Percentiles rank a stretch among this genome's conserved stretches.
phyloP scores from a whole-genome alignment of 2,888 invertebrate genomes.

The Pomacea canaliculata region DNA sequence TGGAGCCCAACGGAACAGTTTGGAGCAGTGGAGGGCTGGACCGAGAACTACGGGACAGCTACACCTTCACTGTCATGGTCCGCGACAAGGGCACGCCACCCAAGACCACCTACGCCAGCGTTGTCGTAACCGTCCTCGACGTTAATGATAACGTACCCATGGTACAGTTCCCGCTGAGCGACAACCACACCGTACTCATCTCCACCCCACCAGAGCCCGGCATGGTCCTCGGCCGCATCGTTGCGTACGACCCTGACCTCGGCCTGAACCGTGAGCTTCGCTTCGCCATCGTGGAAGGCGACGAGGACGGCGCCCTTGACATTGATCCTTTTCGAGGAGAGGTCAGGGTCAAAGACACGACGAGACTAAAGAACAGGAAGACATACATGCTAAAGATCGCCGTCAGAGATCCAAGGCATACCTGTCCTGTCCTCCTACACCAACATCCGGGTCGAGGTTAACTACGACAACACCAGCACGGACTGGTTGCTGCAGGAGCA shows the following conservation, averaged over 20 bases:
- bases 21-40: constrained; percentile 47
- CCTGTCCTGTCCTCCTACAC: constrained; percentile 42
- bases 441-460: constrained; percentile 36
- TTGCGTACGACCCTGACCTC: constrained; percentile 48
- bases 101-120: constrained; percentile 46
- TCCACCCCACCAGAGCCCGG: constrained; percentile 33
- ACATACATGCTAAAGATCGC: constrained; percentile 41
- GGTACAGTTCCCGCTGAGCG: constrained; percentile 49
- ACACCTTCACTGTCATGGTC: constrained; percentile 53
- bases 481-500: neutral
- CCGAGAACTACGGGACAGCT: constrained; percentile 44
- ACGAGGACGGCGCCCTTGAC: constrained; percentile 42
- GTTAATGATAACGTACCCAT: constrained; percentile 60
- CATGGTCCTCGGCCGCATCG: constrained; percentile 40
- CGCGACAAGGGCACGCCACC: constrained; percentile 53
- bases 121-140: constrained; percentile 54
- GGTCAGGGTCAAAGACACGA: constrained; percentile 33
- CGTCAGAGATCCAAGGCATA: constrained; percentile 50
- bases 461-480: constrained; percentile 33
- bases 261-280: constrained; percentile 48
- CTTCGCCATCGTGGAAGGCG: constrained; percentile 44
- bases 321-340: constrained; percentile 44
- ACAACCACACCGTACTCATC: constrained; percentile 45
- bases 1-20: constrained; percentile 44
- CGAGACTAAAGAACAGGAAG: constrained; percentile 17